Conservation (phyloP, 2,797 vertebrate species). For the Melanotaenia pygmaea region DNA sequence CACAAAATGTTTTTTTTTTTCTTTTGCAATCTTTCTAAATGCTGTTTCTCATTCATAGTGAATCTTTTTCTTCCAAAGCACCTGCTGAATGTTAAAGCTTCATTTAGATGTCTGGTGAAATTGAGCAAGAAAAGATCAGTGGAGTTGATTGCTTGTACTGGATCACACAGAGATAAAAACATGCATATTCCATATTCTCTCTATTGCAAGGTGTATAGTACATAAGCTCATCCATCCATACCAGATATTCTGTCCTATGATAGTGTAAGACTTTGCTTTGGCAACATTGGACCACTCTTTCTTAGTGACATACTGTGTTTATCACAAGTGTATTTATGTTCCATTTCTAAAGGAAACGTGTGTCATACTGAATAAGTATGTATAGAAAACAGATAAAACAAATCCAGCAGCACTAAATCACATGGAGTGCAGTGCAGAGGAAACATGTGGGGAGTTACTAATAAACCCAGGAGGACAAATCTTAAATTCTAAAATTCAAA, state of each 20-base stretch:
- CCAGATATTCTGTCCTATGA: conserved; percentile 5
- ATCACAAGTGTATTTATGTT: conserved; percentile 11
- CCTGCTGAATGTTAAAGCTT: conserved; percentile 7
- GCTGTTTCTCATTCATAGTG: neutral
- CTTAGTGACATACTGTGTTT: conserved; percentile 5
- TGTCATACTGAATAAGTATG: conserved; percentile 10
- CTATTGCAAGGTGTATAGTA: neutral
- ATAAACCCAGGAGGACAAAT: neutral
- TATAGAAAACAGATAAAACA: conserved; percentile 17
- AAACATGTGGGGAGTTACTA: neutral
- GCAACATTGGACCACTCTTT: conserved; percentile 5
- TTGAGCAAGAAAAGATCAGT: neutral
- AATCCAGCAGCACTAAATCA: conserved; percentile 8
- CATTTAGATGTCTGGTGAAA: conserved; percentile 8
- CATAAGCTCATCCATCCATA: conserved; percentile 9
- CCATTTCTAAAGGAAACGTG: conserved; percentile 3
- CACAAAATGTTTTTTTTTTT: neutral
- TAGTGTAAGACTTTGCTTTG: conserved; percentile 28
- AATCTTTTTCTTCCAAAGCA: conserved; percentile 4
- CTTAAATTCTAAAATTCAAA: conserved; percentile 10
- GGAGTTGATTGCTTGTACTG: neutral
- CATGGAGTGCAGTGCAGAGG: neutral
- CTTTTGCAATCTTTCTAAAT: conserved; percentile 2
- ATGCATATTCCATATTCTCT: neutral
- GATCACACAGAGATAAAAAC: conserved; percentile 6